These are phyloP conservation scores for Sander vitreus DNA, from an alignment of 2,113 vertebrate species.

Conservation along the genomic window DNA sequence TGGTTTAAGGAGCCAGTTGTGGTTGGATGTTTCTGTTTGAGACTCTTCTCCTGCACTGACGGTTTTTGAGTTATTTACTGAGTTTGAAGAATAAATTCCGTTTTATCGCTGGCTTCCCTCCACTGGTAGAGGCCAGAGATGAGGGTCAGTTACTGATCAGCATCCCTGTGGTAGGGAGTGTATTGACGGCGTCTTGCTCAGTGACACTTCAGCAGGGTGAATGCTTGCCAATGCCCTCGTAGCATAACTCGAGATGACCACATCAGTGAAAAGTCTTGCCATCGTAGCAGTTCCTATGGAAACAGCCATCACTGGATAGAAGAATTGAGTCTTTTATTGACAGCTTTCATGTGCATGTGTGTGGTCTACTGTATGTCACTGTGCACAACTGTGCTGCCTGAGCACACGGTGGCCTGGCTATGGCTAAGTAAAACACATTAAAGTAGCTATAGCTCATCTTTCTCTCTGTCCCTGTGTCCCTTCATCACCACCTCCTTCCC, in stretches of 20 bases:
- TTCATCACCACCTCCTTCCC: constrained; percentile 5
- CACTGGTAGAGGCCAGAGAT: neutral
- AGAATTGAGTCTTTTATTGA: constrained; percentile 36
- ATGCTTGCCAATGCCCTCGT: neutral
- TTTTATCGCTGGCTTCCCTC: constrained; percentile 13
- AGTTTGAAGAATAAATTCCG: neutral
- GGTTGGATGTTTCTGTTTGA: constrained; percentile 12
- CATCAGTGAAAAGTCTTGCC: constrained; percentile 31
- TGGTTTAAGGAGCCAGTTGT: constrained; percentile 4
- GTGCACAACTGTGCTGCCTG: constrained; percentile 3
- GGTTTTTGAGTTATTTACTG: constrained; percentile 30
- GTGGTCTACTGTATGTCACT: constrained; percentile 28
- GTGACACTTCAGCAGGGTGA: constrained; percentile 17
- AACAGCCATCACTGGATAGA: constrained; percentile 43
- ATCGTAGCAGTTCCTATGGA: constrained; percentile 61
- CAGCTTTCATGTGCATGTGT: constrained; percentile 35
- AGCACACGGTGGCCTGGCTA: neutral
- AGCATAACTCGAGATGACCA: constrained; percentile 20
- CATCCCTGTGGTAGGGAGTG: neutral
- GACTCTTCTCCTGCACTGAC: neutral
- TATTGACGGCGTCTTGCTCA: neutral
- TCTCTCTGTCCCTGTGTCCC: constrained; percentile 11
- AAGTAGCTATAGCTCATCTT: constrained; percentile 42
- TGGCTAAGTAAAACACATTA: neutral
- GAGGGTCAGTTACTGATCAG: constrained; percentile 1